A percentile compares a stretch with the other conserved stretches of the same genome.
Evolutionary conservation across 64 coral and sea anemone species (phyloP).

Genomic region (Actinia tenebrosa): DNA sequence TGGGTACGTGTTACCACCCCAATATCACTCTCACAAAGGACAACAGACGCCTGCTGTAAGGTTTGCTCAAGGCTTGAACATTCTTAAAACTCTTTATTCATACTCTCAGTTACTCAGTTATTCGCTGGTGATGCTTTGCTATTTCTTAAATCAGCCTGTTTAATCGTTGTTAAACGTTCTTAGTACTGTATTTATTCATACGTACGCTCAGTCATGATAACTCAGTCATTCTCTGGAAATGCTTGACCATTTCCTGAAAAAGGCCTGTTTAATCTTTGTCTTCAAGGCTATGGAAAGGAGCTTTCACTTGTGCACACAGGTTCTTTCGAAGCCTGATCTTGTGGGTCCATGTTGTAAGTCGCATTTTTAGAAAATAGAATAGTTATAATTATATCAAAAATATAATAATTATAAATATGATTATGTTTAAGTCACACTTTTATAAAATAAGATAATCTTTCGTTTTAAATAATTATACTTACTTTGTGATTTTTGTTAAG

Average conservation of each 20-base stretch:
- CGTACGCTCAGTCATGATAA: neutral
- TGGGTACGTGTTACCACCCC: too few relatives aligned
- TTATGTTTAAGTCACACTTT: neutral
- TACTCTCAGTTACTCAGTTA: too few relatives aligned
- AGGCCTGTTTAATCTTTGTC: constrained; percentile 4
- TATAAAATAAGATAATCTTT: neutral
- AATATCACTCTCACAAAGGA: too few relatives aligned
- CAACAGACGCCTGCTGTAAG: too few relatives aligned
- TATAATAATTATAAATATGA: too few relatives aligned
- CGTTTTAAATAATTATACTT: neutral
- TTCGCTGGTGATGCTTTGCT: too few relatives aligned
- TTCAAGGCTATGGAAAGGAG: neutral
- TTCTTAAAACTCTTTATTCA: too few relatives aligned
- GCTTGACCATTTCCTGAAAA: neutral
- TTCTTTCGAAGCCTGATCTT: neutral
- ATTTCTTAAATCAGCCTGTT: too few relatives aligned
- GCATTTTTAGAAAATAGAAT: neutral
- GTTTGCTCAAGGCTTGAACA: too few relatives aligned
- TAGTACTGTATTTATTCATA: too few relatives aligned
- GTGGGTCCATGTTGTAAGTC: neutral
- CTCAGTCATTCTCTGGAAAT: neutral
- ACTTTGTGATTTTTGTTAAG: neutral
- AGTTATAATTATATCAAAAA: too few relatives aligned
- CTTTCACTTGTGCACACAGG: neutral
- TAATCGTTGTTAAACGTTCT: too few relatives aligned